These are phyloP conservation scores for Fulmarus glacialis DNA, from an alignment of 2,113 vertebrate genomes.

Conservation along the genomic window DNA sequence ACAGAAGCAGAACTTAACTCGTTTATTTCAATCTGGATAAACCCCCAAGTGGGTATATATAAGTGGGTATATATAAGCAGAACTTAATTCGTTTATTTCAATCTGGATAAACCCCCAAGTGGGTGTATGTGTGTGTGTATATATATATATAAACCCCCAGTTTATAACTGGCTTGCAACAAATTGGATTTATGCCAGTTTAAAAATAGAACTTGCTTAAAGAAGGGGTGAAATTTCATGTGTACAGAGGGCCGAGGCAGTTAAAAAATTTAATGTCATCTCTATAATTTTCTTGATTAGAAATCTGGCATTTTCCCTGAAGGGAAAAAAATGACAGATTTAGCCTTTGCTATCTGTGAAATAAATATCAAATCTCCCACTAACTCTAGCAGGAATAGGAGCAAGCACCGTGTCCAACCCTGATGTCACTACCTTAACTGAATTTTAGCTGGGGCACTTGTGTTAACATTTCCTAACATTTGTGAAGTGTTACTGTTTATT, in stretches of 20 bases:
- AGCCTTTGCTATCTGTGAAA: slow-evolving; percentile 11
- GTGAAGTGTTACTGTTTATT: slow-evolving; percentile 8
- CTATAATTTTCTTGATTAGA: slow-evolving; percentile 63
- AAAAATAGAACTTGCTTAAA: slow-evolving; percentile 38
- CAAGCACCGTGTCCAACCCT: background rate
- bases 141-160: no score
- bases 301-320: slow-evolving; percentile 44
- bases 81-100: slow-evolving; percentile 25
- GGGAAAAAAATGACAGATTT: slow-evolving; percentile 21
- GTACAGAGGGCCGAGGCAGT: background rate
- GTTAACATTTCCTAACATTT: slow-evolving; percentile 15
- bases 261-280: slow-evolving; percentile 49
- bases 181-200: background rate
- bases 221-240: slow-evolving; percentile 20
- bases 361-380: background rate
- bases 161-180: background rate
- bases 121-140: no score
- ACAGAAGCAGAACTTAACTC: slow-evolving; percentile 1
- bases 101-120: background rate
- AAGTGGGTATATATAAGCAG: no score
- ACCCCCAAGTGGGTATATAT: background rate
- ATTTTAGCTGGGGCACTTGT: background rate
- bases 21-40: slow-evolving; percentile 25
- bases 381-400: background rate
- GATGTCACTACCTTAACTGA: background rate